Evolutionary conservation across 2,797 vertebrate species (phyloP).

Genomic region (Poliocrania exsul): DNA sequence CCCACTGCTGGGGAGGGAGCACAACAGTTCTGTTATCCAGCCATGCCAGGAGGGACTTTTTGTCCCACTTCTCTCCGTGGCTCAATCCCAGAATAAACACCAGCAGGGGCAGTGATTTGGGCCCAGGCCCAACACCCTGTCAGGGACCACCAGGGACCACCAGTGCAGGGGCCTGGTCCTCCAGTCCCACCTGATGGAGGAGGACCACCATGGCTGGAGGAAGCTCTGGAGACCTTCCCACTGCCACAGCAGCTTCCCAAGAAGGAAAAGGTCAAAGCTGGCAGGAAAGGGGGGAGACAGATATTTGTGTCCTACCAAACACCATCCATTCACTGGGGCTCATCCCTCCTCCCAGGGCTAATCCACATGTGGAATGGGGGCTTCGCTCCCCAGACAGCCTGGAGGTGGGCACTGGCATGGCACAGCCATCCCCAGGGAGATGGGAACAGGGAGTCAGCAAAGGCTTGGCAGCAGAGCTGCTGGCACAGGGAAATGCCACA

Average conservation of each 20-base stretch:
- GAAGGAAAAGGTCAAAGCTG: not conserved
- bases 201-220: not conserved
- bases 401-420: rapidly evolving
- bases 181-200: not conserved
- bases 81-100: not conserved
- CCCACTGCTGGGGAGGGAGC: not conserved
- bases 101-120: not conserved
- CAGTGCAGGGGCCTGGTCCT: not conserved
- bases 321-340: not conserved
- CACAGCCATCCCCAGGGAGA: not conserved
- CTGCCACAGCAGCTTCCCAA: not conserved
- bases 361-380: rapidly evolving
- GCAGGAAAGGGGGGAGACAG: not conserved
- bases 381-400: not conserved
- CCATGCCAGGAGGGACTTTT: not conserved
- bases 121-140: rapidly evolving
- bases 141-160: not conserved
- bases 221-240: not conserved
- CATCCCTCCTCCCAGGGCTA: not conserved
- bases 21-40: rapidly evolving
- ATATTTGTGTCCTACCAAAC: not conserved
- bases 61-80: rapidly evolving
- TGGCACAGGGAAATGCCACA: rapidly evolving
- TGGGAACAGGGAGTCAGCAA: not conserved
- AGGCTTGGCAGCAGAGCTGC: not conserved